Percentiles rank a stretch among this genome's conserved stretches.
These are phyloP conservation scores for Melolontha melolontha DNA, from an alignment of 2,888 invertebrate species.

Conservation along the genomic window DNA sequence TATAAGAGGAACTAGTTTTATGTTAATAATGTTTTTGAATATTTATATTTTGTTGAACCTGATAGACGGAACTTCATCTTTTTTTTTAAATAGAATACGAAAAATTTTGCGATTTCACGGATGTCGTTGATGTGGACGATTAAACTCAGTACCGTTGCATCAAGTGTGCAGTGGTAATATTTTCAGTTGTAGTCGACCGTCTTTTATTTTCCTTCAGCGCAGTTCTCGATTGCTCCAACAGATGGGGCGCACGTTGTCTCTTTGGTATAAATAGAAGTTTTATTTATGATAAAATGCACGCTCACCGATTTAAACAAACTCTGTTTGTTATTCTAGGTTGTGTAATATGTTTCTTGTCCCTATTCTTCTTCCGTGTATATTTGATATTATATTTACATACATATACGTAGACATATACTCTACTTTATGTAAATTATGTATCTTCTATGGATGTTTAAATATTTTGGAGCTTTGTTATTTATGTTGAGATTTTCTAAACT, in stretches of 20 bases:
- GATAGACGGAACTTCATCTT: too few relatives aligned
- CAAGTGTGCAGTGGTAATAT: conserved; percentile 38
- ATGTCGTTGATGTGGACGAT: conserved; percentile 32
- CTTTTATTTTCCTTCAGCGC: conserved; percentile 43
- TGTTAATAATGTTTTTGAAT: too few relatives aligned
- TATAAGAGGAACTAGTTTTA: too few relatives aligned
- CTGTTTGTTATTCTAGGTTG: conserved; percentile 42
- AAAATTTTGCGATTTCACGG: conserved; percentile 31
- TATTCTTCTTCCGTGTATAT: conserved; percentile 17
- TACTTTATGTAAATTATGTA: too few relatives aligned
- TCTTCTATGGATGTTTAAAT: neutral
- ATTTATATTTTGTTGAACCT: too few relatives aligned
- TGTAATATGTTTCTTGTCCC: conserved; percentile 34
- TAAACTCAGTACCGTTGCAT: conserved; percentile 24
- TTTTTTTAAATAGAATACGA: conserved; percentile 1
- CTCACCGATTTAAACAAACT: conserved; percentile 40
- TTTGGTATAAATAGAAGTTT: conserved; percentile 45
- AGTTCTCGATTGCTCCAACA: conserved; percentile 50
- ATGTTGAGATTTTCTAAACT: too few relatives aligned
- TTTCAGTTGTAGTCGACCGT: conserved; percentile 32
- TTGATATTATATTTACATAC: conserved; percentile 22
- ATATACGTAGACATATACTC: neutral
- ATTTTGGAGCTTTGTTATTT: neutral
- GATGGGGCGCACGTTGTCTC: conserved; percentile 53
- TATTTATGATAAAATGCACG: conserved; percentile 40